Base-by-base conservation (phyloP, 2,888 invertebrate genomes). In the Oscheius sp. region DNA sequence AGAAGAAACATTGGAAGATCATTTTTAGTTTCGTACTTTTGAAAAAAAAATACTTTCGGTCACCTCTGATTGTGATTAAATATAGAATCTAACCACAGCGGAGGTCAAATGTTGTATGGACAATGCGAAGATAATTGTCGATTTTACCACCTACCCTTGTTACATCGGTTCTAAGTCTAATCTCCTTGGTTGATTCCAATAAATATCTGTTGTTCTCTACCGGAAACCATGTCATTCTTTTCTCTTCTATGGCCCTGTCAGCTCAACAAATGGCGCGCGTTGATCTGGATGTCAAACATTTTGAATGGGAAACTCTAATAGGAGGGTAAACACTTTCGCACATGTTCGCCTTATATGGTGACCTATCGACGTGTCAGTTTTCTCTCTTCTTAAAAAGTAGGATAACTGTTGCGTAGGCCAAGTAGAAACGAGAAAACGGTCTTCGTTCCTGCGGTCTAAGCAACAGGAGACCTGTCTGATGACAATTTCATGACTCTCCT, bases 231-330 rank as follows among this genome's bases (percentile, higher is more conserved):
- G 5, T 24, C 17, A 17, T 20, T 17, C 50, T 6, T 32, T 26
- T 32, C 30, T 32, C 12, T 14, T 24, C 26, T 24, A 17, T 22
- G 26, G n/a, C n/a, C n/a, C n/a, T n/a, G n/a, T n/a, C n/a, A n/a
- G 28, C 51, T 51, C 51, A 32, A 20, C 8, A 30, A 59, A 59
- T 38, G 59, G 59, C 44, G 44, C 59, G 59, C 59, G 59, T 41
- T 59, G 59, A 59, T 59, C 59, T 59, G 59, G 44, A 41, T 59
- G 59, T 59, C 59, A 59, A 59, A 59, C 59, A 59, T 44, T 44
- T 59, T 59, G 59, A 59, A 59, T 59, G 59, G 59, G 44, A 44
- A 59, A 41, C 59, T 59, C 59, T 59, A 59, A 59, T 59, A 59
- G 59, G 44, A 59, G 44, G 26, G 59, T 44, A 59, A 59, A 59